These are phyloP conservation scores for Drosophila diplacantha DNA, from an alignment of 2,888 invertebrate species.

Conservation along the genomic window DNA sequence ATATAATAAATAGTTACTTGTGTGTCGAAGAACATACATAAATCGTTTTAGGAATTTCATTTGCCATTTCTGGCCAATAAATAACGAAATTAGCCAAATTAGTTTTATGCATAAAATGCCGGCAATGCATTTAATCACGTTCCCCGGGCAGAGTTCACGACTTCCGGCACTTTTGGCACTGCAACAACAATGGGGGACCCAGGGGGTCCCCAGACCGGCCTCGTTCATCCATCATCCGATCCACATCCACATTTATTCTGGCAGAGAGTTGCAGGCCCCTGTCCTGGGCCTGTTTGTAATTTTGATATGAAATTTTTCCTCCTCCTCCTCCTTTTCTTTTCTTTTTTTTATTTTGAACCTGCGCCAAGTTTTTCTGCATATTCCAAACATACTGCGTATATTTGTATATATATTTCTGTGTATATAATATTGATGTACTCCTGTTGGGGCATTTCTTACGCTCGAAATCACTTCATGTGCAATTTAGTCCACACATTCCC, in stretches of 20 bases:
- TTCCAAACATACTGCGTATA: slow-evolving; percentile 45
- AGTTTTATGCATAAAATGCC: slow-evolving; percentile 41
- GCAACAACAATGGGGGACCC: slow-evolving; percentile 18
- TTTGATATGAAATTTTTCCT: slow-evolving; percentile 58
- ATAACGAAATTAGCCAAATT: slow-evolving; percentile 60
- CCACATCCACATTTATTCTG: slow-evolving; percentile 21
- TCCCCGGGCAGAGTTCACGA: slow-evolving; percentile 35
- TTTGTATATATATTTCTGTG: not conserved
- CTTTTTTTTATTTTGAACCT: slow-evolving; percentile 53
- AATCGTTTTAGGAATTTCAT: slow-evolving; percentile 15
- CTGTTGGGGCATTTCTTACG: slow-evolving; percentile 62
- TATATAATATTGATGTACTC: slow-evolving; percentile 52
- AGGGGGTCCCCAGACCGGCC: slow-evolving; percentile 18
- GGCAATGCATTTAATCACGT: slow-evolving; percentile 67
- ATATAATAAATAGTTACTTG: slow-evolving; percentile 11
- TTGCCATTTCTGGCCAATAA: slow-evolving; percentile 31
- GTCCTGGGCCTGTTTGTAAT: slow-evolving; percentile 56
- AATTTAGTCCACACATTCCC: slow-evolving; percentile 54
- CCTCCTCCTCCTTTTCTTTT: slow-evolving; percentile 15
- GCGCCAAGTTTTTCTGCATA: slow-evolving; percentile 68
- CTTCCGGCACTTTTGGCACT: slow-evolving; percentile 38
- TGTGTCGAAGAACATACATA: not conserved
- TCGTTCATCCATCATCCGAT: slow-evolving; percentile 28
- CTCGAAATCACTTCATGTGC: slow-evolving; percentile 73
- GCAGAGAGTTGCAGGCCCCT: slow-evolving; percentile 24